Conservation (phyloP, 2,797 vertebrate species). For the Phataginus tricuspis region DNA sequence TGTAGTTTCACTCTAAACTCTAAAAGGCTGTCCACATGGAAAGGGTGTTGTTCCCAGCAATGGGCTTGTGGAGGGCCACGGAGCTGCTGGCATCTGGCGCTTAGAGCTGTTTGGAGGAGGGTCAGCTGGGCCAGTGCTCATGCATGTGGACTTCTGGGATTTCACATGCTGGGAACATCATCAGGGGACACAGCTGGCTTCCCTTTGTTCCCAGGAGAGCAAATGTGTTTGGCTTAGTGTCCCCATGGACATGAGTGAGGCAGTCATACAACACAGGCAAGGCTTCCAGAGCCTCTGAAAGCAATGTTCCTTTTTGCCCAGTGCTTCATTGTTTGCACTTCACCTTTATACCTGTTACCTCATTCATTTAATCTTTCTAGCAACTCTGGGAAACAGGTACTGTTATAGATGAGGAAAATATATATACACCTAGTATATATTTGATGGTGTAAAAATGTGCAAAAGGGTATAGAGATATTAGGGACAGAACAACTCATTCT, state of each 20-base stretch:
- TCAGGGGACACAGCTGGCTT: neutral
- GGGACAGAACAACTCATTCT: neutral
- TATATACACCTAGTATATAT: too few relatives aligned
- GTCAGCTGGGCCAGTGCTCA: neutral
- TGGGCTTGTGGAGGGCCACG: accelerated
- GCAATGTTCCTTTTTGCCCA: neutral
- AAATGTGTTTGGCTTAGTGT: neutral
- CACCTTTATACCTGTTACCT: neutral
- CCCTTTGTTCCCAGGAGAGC: neutral
- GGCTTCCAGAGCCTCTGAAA: neutral
- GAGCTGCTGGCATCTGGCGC: neutral
- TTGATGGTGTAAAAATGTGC: neutral
- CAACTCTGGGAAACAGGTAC: neutral
- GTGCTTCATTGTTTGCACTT: neutral
- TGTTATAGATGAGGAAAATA: neutral
- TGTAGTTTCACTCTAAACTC: neutral
- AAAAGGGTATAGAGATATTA: neutral
- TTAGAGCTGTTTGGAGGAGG: neutral
- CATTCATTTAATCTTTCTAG: neutral
- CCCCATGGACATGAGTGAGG: neutral
- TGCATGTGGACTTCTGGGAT: neutral
- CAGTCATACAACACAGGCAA: neutral
- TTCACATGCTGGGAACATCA: neutral
- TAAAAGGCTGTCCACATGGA: neutral
- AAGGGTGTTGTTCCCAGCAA: neutral